Base-by-base conservation (phyloP, 2,888 invertebrate species). In the Gnatocerus cornutus region DNA sequence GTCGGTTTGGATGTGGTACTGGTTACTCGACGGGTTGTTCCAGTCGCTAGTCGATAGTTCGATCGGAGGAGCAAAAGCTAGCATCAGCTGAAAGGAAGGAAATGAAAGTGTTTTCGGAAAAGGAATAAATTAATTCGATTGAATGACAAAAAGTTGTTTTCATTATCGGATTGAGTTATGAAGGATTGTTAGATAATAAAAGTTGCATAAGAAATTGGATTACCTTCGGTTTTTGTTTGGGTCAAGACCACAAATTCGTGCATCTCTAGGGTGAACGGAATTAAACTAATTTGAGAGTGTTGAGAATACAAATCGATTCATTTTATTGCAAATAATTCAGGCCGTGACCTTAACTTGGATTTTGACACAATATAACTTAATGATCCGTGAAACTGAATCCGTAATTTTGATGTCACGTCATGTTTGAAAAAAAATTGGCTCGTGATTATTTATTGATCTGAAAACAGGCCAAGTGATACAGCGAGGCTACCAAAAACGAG, bases 1-100 rank as follows among this genome's bases (percentile, higher is more conserved):
- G 80, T 96, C 96, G 8, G 95, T 96, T 86, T 96, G 96, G 78
- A 96, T 94, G 87, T 96, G 96, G 86, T 95, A 96, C 85, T 96
- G 95, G 68, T 91, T 90, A 53, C 90, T 89, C 9, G 87, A 87
- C 62, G 90, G 88, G 13, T 84, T 83, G 79, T 90, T 91, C 87
- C 91, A 92, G 43, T 89, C 88, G 76, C 86, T 82, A 66, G 78
- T 76, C 58, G 74, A 58, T 12, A 66, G 48, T 68, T 79, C 79
- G 73, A 80, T 79, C 53, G 78, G 77, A 46, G 79, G 78, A 29
- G 79, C 75, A 43, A 79, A 77, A 58, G 75, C 71, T 50, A 80
- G 73, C 72, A 82, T 79, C 77, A 84, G 79, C 85, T 86, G 80
- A 29, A 66, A 66, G 30, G 29, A 58, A 43, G 13, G 6, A 12